A percentile compares a stretch with the other conserved stretches of the same genome.
Evolutionary conservation across 2,888 invertebrate species (phyloP).

Genomic region (Furcula furcula): DNA sequence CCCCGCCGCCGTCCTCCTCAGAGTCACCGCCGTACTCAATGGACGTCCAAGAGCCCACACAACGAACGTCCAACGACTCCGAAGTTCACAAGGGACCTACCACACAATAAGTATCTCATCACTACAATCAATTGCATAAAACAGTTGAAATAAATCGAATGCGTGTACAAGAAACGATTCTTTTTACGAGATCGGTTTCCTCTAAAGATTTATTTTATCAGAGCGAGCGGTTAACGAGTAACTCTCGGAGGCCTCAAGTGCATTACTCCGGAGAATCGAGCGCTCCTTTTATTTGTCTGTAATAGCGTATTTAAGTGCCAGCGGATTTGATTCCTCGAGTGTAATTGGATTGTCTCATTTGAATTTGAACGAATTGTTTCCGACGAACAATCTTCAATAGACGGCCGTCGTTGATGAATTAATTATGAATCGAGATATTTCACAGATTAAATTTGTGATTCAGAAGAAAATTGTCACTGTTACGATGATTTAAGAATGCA

Average conservation of each 20-base stretch:
- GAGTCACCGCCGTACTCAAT: too few species aligned
- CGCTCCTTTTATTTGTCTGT: constrained; percentile 26
- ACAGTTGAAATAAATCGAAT: too few species aligned
- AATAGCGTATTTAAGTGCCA: constrained; percentile 28
- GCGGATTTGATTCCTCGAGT: constrained; percentile 27
- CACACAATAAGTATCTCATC: too few species aligned
- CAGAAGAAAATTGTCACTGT: too few species aligned
- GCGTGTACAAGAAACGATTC: constrained; percentile 12
- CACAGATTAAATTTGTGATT: constrained; percentile 16
- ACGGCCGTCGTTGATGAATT: constrained; percentile 18
- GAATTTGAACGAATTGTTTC: constrained; percentile 22
- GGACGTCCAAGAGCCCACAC: too few species aligned
- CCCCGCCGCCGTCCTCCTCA: too few species aligned
- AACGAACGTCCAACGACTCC: too few species aligned
- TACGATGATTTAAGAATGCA: too few species aligned
- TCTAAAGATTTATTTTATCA: constrained; percentile 24
- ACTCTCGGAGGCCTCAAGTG: constrained; percentile 19
- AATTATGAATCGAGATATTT: constrained; percentile 17
- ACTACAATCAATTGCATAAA: too few species aligned
- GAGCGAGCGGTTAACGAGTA: constrained; percentile 24
- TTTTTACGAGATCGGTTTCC: constrained; percentile 18
- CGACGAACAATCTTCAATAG: constrained; percentile 11
- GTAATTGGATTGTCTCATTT: constrained; percentile 28
- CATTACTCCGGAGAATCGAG: constrained; percentile 14
- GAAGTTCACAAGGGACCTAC: too few species aligned